Evolutionary conservation across 2,113 vertebrate genomes (phyloP), one percentile per base, ranked within the genome.

Genomic region (Chamaea fasciata): DNA sequence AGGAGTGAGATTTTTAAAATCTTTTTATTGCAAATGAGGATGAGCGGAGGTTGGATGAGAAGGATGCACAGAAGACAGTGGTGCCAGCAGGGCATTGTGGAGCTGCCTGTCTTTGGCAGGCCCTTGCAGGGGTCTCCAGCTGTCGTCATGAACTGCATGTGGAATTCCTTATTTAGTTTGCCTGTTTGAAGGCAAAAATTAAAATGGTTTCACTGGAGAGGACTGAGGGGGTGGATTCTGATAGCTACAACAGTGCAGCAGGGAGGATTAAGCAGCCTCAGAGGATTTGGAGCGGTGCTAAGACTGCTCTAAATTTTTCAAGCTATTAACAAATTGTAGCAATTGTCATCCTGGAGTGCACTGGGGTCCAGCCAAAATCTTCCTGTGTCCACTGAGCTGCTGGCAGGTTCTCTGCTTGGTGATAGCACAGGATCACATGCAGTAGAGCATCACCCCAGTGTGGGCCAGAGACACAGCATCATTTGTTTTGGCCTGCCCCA

Each of bases 331-430:
- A 92, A 83, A 70, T 63, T 22, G 31, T 63, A 65, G 71, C 42
- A 80, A 39, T 77, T 86, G 71, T 71, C 52, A 52, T 86, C 75
- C 87, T 83, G 79, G 71, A 73, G 56, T 44, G n/a, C 2, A 6
- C 52, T 76, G 87, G 68, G 50, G 42, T 71, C 30, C 39, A 39
- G 78, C 84, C 82, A 93, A 91, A 91, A 67, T 31, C 33, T 28
- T 42, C 87, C 50, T 3, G 5, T 65, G 70, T 55, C 63, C 63
- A 41, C 23, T 7, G 35, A 68, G 70, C 16, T 62, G 42, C 69
- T 95, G 93, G 85, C 94, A 91, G 74, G 30, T 85, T 89, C 39
- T 63, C 46, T 76, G 30, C 65, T 41, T 3, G 2, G 19, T 15
- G 19, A 21, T 63, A 65, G 83, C 60, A 59, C 73, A 50, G 83